Conservation (phyloP, 2,797 vertebrate genomes). For the Peromyscus nudipes region DNA sequence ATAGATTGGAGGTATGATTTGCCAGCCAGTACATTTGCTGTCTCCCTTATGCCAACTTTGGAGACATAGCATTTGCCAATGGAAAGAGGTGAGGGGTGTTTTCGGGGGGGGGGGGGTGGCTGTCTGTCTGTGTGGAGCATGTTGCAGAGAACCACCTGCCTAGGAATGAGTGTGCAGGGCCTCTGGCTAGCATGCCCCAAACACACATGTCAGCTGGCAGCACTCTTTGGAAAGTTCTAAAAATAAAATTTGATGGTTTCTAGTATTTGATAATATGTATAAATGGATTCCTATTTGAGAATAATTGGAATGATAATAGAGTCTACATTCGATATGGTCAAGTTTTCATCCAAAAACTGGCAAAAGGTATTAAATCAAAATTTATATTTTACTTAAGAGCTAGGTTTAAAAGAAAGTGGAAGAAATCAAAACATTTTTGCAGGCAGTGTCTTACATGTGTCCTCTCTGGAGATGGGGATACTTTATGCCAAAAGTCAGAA, state of each 20-base stretch:
- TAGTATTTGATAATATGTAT: constrained; percentile 31
- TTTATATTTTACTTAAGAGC: constrained; percentile 55
- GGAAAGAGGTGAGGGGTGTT: background rate
- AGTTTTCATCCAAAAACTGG: constrained; percentile 46
- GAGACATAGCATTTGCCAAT: constrained; percentile 25
- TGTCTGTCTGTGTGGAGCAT: background rate
- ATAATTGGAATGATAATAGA: background rate
- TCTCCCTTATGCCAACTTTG: constrained; percentile 18
- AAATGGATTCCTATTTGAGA: constrained; percentile 33
- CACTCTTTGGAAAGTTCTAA: constrained; percentile 43
- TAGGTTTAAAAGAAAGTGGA: constrained; percentile 53
- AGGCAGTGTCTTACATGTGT: background rate
- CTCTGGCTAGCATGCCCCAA: background rate
- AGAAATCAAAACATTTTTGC: constrained; percentile 58
- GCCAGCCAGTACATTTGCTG: constrained; percentile 52
- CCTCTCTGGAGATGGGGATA: background rate
- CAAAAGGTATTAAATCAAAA: constrained; percentile 48
- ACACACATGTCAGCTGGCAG: background rate
- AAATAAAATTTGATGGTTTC: constrained; percentile 56
- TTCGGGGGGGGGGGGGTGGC: background rate
- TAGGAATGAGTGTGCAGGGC: background rate
- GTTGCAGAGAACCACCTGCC: background rate
- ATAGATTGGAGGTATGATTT: constrained; percentile 30
- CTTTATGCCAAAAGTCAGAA: constrained; percentile 45
- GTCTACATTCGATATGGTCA: background rate